These are phyloP conservation scores for Mycetomoellerius zeteki DNA, from an alignment of 1,140 invertebrate genomes.

Conservation along the genomic window DNA sequence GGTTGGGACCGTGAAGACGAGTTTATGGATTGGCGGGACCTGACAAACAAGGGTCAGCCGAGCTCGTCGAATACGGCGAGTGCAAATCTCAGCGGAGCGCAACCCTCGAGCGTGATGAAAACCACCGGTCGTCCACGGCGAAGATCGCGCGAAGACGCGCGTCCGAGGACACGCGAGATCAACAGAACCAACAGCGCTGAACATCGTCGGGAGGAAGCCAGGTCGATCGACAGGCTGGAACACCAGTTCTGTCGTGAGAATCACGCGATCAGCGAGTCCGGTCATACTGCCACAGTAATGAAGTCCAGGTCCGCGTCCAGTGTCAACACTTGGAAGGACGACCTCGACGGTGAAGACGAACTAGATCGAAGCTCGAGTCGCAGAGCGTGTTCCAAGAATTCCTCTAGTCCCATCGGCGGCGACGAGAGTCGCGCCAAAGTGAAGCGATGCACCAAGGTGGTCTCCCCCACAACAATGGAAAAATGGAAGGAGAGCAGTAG, in stretches of 20 bases:
- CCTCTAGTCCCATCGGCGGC: constrained; percentile 62
- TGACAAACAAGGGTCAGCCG: constrained; percentile 71
- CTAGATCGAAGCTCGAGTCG: constrained; percentile 37
- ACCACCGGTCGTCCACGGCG: constrained; percentile 73
- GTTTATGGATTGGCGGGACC: constrained; percentile 85
- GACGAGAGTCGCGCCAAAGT: constrained; percentile 68
- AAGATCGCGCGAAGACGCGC: constrained; percentile 79
- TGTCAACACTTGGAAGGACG: constrained; percentile 80
- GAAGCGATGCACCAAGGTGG: constrained; percentile 73
- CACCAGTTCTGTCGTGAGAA: constrained; percentile 56
- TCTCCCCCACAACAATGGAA: constrained; percentile 72
- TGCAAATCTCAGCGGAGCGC: constrained; percentile 39
- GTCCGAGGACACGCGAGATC: constrained; percentile 72
- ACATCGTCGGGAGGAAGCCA: constrained; percentile 74
- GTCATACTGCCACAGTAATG: constrained; percentile 70
- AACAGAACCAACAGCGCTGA: constrained; percentile 28
- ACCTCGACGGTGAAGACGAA: constrained; percentile 63
- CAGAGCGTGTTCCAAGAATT: constrained; percentile 21
- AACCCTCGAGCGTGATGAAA: constrained; percentile 50
- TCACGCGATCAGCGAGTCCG: constrained; percentile 7
- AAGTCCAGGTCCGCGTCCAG: constrained; percentile 82
- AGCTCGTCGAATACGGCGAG: constrained; percentile 36
- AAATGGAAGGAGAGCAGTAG: constrained; percentile 75
- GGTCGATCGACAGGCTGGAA: constrained; percentile 80
- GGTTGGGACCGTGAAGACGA: constrained; percentile 86